A percentile compares a stretch with the other conserved stretches of the same genome.
phyloP scores from a whole-genome alignment of 2,888 invertebrate genomes.

The Oxyteleia sp. region DNA sequence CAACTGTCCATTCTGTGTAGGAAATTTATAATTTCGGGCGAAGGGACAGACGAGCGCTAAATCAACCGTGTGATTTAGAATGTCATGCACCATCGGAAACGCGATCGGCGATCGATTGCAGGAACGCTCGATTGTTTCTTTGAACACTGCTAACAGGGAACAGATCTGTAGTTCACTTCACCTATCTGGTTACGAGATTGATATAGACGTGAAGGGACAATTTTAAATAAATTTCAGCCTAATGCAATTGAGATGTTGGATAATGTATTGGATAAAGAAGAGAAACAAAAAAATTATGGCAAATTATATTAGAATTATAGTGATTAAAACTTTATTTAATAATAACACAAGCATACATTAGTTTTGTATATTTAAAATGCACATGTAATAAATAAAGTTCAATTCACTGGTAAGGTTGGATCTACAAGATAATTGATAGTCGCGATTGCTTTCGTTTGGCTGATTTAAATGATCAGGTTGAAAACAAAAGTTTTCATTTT shows the following conservation, averaged over 20 bases:
- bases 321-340: too few species aligned
- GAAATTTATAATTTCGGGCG: conserved; percentile 58
- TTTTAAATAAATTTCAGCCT: conserved; percentile 37
- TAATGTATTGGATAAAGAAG: too few species aligned
- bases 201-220: conserved; percentile 44
- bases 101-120: conserved; percentile 81
- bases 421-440: too few species aligned
- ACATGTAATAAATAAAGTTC: too few species aligned
- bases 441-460: too few species aligned
- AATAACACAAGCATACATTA: too few species aligned
- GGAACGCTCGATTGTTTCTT: conserved; percentile 64
- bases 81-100: conserved; percentile 77
- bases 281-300: too few species aligned
- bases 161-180: conserved; percentile 11
- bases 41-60: conserved; percentile 58
- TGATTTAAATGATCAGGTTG: too few species aligned
- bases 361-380: too few species aligned
- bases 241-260: neutral
- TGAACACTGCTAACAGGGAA: conserved; percentile 11
- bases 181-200: conserved; percentile 40
- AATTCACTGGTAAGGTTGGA: too few species aligned
- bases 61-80: conserved; percentile 80
- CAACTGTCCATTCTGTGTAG: conserved; percentile 41
- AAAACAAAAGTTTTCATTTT: too few species aligned
- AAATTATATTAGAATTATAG: too few species aligned